These are phyloP conservation scores for Oreochromis aureus DNA, from an alignment of 2,113 vertebrate species.

Conservation along the genomic window DNA sequence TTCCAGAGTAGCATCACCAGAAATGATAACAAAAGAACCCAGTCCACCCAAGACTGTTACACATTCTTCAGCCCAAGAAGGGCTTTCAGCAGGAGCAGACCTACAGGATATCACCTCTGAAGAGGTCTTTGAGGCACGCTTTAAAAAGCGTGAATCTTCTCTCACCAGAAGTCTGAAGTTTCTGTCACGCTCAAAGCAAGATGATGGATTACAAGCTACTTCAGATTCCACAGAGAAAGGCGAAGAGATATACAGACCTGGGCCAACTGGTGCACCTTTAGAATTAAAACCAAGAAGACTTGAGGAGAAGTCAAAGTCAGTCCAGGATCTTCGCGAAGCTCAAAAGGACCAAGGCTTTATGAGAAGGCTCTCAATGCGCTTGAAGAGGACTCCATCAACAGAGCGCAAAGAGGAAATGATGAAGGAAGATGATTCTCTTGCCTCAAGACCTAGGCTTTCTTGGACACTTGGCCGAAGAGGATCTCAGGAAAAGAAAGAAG, in stretches of 20 bases:
- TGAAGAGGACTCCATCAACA: slow-evolving; percentile 79
- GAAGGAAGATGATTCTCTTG: slow-evolving; percentile 74
- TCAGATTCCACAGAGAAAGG: slow-evolving; percentile 48
- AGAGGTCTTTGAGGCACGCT: slow-evolving; percentile 93
- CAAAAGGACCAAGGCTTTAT: slow-evolving; percentile 87
- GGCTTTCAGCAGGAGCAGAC: slow-evolving; percentile 30
- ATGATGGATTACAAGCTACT: slow-evolving; percentile 73
- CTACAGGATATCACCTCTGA: slow-evolving; percentile 88
- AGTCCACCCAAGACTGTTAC: slow-evolving; percentile 60
- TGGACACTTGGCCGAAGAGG: slow-evolving; percentile 76
- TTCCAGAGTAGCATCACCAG: slow-evolving; percentile 73
- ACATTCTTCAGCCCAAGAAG: slow-evolving; percentile 39
- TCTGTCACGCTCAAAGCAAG: slow-evolving; percentile 82
- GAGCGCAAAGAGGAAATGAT: slow-evolving; percentile 77
- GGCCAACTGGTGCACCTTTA: slow-evolving; percentile 83
- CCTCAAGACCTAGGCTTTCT: slow-evolving; percentile 72
- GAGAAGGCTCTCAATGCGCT: slow-evolving; percentile 84
- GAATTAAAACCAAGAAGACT: slow-evolving; percentile 75
- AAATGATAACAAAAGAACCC: slow-evolving; percentile 66
- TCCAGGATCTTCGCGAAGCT: slow-evolving; percentile 86
- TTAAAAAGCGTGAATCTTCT: slow-evolving; percentile 89
- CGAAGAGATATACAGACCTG: slow-evolving; percentile 90
- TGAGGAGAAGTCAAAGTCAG: slow-evolving; percentile 87
- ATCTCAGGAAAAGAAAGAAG: slow-evolving; percentile 79
- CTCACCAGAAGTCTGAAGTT: slow-evolving; percentile 84